Evolutionary conservation across 1,140 invertebrate genomes (phyloP).

Genomic region (Colletes latitarsis): DNA sequence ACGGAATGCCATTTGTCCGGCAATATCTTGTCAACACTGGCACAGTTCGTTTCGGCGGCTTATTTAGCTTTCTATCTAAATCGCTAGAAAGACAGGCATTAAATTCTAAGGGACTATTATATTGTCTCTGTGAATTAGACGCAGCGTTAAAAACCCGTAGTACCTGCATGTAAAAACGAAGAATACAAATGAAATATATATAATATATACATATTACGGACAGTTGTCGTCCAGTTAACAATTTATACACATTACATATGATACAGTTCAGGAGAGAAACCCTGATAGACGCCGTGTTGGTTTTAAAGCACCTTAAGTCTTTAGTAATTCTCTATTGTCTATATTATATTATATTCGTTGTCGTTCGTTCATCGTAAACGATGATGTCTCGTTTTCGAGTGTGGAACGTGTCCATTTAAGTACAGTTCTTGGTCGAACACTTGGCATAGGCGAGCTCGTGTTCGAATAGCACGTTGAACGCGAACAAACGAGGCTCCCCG

Average conservation of each 20-base stretch:
- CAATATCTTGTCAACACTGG: constrained; percentile 68
- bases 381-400: neutral
- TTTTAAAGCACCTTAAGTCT: constrained; percentile 11
- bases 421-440: neutral
- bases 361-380: neutral
- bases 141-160: constrained; percentile 1
- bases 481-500: neutral
- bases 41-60: constrained; percentile 29
- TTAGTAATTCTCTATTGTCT: constrained; percentile 1
- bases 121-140: constrained; percentile 7
- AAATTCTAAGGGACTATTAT: neutral
- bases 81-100: constrained; percentile 8
- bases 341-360: neutral
- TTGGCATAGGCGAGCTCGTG: neutral
- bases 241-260: constrained; percentile 41
- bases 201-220: constrained; percentile 24
- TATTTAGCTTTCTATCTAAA: constrained; percentile 34
- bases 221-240: constrained; percentile 29
- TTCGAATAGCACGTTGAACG: constrained; percentile 6
- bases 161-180: constrained; percentile 6
- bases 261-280: constrained; percentile 19
- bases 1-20: constrained; percentile 71
- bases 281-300: constrained; percentile 21
- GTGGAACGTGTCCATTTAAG: neutral
- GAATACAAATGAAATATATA: constrained; percentile 10